Percentiles rank a stretch among this genome's conserved stretches.
Conservation (phyloP, 2,888 invertebrate species). For the Meiosimyza decipiens region DNA sequence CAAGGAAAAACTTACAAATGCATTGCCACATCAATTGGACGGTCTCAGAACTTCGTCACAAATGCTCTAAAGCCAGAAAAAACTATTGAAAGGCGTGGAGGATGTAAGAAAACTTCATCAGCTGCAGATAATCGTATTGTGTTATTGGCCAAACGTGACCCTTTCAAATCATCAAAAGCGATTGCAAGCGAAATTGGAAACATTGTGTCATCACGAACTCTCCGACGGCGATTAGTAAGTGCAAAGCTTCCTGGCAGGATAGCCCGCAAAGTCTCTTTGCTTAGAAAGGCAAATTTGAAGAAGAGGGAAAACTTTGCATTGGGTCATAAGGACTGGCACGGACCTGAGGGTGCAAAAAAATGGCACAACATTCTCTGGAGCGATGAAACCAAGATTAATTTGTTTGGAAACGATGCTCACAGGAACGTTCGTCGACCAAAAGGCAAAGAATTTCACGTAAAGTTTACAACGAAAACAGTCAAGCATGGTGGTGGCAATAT, state of each 20-base stretch:
- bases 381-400: too few species aligned
- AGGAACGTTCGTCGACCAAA: conserved; percentile 1
- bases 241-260: conserved; percentile 8
- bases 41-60: too few species aligned
- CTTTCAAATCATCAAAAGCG: too few species aligned
- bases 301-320: conserved; percentile 13
- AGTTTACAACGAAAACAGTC: not conserved
- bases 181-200: conserved; percentile 18
- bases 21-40: too few species aligned
- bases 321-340: not conserved
- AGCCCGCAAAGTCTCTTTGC: conserved; percentile 1
- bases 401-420: not conserved
- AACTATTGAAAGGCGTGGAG: too few species aligned
- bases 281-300: not conserved
- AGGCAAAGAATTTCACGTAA: not conserved
- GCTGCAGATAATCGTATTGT: too few species aligned
- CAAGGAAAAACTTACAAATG: too few species aligned
- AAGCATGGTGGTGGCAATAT: too few species aligned
- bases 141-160: too few species aligned
- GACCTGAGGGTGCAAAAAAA: conserved; percentile 9
- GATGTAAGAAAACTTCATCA: too few species aligned
- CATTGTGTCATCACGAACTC: not conserved
- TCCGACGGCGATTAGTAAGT: conserved; percentile 7
- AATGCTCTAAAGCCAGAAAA: too few species aligned
- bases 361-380: conserved; percentile 14